These are phyloP conservation scores for Apodemus sylvaticus DNA, from an alignment of 2,113 vertebrate genomes.

Conservation along the genomic window DNA sequence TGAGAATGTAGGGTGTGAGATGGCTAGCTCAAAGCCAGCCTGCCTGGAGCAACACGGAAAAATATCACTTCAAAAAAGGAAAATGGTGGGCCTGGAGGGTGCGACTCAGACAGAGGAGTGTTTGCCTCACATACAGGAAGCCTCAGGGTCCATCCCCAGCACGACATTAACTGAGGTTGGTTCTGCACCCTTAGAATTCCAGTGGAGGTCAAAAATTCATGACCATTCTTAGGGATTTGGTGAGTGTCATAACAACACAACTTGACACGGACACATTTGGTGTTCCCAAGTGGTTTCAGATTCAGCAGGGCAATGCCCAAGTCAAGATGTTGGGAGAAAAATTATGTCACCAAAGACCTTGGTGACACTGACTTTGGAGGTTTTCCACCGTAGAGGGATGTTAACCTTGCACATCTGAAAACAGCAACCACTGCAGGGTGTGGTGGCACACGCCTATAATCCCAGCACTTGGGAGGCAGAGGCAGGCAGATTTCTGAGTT, in stretches of 20 bases:
- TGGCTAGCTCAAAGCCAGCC: not conserved
- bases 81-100: not conserved
- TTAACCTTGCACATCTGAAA: not conserved
- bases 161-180: not conserved
- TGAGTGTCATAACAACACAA: not conserved
- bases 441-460: too few species aligned
- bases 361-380: constrained; percentile 23
- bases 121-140: not conserved
- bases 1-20: not conserved
- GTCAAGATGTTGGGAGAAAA: not conserved
- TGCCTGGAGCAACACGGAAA: not conserved
- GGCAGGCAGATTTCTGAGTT: too few species aligned
- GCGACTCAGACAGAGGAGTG: too few species aligned
- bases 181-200: not conserved
- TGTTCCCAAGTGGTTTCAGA: not conserved
- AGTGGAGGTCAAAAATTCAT: not conserved
- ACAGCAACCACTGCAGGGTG: rapidly evolving
- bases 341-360: not conserved
- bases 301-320: constrained; percentile 3
- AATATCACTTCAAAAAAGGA: not conserved
- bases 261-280: not conserved
- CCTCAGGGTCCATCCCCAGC: not conserved
- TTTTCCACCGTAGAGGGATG: constrained; percentile 46
- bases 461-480: too few species aligned
- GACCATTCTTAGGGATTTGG: not conserved